phyloP scores from a whole-genome alignment of 1,140 invertebrate species.

The Phthorimaea operculella region DNA sequence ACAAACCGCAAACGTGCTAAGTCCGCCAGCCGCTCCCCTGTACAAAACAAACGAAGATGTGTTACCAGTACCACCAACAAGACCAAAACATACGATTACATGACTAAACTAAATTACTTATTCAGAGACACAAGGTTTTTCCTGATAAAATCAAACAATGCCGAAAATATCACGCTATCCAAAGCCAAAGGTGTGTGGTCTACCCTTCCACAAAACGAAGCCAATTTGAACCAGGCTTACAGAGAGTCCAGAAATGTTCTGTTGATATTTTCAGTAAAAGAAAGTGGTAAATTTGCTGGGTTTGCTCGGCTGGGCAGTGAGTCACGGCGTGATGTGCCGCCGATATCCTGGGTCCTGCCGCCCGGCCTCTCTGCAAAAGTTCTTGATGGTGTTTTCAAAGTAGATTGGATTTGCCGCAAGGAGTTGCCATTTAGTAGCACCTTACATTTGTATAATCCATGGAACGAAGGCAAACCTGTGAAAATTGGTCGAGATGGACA shows the following conservation, averaged over 20 bases:
- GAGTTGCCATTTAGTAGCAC: constrained; percentile 94
- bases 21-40: constrained; percentile 65
- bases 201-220: constrained; percentile 96
- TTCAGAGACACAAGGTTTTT: constrained; percentile 96
- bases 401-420: constrained; percentile 97
- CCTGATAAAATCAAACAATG: constrained; percentile 98
- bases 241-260: constrained; percentile 93
- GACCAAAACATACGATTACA: constrained; percentile 83
- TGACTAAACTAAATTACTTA: constrained; percentile 92
- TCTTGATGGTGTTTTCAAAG: constrained; percentile 93
- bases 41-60: constrained; percentile 64
- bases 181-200: constrained; percentile 98
- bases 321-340: constrained; percentile 87
- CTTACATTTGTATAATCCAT: constrained; percentile 94
- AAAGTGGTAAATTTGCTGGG: constrained; percentile 94
- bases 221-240: constrained; percentile 94
- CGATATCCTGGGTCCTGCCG: constrained; percentile 96
- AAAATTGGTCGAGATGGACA: constrained; percentile 99
- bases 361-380: constrained; percentile 92
- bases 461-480: constrained; percentile 98
- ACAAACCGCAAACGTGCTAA: constrained; percentile 64
- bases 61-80: constrained; percentile 49
- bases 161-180: constrained; percentile 94
- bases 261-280: constrained; percentile 96
- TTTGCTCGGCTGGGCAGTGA: constrained; percentile 91